These are phyloP conservation scores for Panagrolaimus sp. DNA, from an alignment of 1,140 invertebrate species.

Conservation along the genomic window DNA sequence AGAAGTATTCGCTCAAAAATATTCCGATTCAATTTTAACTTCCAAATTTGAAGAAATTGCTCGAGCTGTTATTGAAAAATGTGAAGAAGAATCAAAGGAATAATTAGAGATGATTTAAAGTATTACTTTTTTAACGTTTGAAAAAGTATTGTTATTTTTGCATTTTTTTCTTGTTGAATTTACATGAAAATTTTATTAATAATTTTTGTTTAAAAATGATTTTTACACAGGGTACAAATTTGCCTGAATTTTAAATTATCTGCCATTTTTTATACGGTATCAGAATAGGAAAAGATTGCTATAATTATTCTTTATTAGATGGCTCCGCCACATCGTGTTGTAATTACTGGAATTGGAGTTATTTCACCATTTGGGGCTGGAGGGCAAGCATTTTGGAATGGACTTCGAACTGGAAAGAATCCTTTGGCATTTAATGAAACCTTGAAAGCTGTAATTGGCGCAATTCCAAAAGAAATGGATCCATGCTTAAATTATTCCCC, in stretches of 20 bases:
- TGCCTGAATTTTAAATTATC: too few species aligned
- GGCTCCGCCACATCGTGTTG: slow-evolving; percentile 68
- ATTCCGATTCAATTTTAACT: slow-evolving; percentile 40
- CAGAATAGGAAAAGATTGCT: not conserved
- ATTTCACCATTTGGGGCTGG: slow-evolving; percentile 78
- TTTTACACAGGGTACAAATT: too few species aligned
- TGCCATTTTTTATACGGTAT: not conserved
- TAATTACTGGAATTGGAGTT: slow-evolving; percentile 84
- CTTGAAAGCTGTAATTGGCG: slow-evolving; percentile 62
- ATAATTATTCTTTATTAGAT: not conserved
- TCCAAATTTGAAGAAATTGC: slow-evolving; percentile 48
- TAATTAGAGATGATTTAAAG: too few species aligned
- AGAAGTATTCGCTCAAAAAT: slow-evolving; percentile 51
- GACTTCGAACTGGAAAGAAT: slow-evolving; percentile 20
- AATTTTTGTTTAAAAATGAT: too few species aligned
- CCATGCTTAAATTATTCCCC: slow-evolving; percentile 66
- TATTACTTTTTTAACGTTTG: too few species aligned
- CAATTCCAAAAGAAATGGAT: slow-evolving; percentile 68
- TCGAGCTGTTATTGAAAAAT: slow-evolving; percentile 28
- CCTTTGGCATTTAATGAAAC: slow-evolving; percentile 27
- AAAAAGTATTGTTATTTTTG: too few species aligned
- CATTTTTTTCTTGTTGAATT: too few species aligned
- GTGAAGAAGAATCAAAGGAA: slow-evolving; percentile 23
- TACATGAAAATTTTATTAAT: not conserved
- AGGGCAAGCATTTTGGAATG: slow-evolving; percentile 59